phyloP scores from a whole-genome alignment of 2,888 invertebrate genomes.

The Rhamnusium bicolor region DNA sequence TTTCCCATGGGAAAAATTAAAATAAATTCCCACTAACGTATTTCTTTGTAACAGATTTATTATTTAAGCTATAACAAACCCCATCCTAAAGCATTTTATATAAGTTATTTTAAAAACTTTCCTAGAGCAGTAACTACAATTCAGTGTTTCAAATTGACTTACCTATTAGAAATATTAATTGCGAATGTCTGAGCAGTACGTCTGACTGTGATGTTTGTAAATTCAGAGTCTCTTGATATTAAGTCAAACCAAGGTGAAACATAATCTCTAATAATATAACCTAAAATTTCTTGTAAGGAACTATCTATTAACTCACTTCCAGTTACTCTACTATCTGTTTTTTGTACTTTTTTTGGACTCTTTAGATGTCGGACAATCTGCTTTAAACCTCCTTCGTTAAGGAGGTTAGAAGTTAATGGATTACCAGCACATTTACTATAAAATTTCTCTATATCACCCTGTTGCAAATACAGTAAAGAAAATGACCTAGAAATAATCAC shows the following conservation, averaged over 20 bases:
- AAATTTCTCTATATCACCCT: constrained; percentile 67
- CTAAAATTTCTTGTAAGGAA: constrained; percentile 88
- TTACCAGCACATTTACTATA: constrained; percentile 66
- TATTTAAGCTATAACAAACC: too few species aligned
- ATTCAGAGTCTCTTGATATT: constrained; percentile 82
- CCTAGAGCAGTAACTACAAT: too few species aligned
- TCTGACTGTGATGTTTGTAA: constrained; percentile 78
- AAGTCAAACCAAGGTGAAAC: constrained; percentile 83
- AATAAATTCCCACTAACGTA: too few species aligned
- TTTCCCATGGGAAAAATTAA: too few species aligned
- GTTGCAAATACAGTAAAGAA: constrained; percentile 68
- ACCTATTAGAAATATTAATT: constrained; percentile 83
- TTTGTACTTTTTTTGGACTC: constrained; percentile 65
- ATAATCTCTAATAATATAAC: constrained; percentile 87
- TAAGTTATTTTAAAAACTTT: too few species aligned
- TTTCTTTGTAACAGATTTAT: too few species aligned
- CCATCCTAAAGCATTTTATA: too few species aligned
- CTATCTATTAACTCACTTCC: constrained; percentile 90
- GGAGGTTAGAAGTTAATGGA: constrained; percentile 63
- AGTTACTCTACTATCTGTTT: constrained; percentile 79
- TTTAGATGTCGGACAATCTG: constrained; percentile 63
- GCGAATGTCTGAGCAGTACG: constrained; percentile 81
- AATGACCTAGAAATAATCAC: constrained; percentile 58
- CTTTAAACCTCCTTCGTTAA: constrained; percentile 68
- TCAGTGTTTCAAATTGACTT: constrained; percentile 51